A percentile compares a stretch with the other conserved stretches of the same genome.
These are phyloP conservation scores for Brachionus manjavacas DNA, from an alignment of 1,140 invertebrate genomes.

Conservation along the genomic window DNA sequence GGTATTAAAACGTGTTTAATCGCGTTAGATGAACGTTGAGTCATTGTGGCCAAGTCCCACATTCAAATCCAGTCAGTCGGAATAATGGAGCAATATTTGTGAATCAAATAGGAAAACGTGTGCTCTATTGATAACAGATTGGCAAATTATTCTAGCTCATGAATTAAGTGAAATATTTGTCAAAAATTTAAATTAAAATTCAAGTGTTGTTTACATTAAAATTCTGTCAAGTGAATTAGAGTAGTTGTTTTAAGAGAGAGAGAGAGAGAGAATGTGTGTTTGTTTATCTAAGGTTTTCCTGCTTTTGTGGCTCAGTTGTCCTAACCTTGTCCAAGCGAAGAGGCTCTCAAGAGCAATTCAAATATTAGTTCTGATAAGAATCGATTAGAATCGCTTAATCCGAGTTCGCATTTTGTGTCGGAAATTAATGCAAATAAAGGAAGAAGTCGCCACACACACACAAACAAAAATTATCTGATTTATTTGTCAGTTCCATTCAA, in stretches of 20 bases:
- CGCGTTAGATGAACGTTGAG: not conserved
- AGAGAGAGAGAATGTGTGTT: not conserved
- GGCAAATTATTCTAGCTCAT: not conserved
- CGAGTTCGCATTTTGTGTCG: not conserved
- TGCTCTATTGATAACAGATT: not conserved
- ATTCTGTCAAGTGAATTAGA: slow-evolving; percentile 15
- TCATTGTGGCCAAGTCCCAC: not conserved
- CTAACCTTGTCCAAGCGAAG: not conserved
- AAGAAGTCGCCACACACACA: not conserved
- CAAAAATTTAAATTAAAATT: slow-evolving; percentile 29
- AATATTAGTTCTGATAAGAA: slow-evolving; percentile 1
- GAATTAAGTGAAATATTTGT: slow-evolving; percentile 10
- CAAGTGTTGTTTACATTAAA: slow-evolving; percentile 7
- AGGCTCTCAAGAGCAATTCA: not conserved
- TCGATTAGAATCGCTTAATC: not conserved
- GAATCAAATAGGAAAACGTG: not conserved
- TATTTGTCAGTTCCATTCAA: not conserved
- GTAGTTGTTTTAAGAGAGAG: not conserved
- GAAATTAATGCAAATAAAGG: not conserved
- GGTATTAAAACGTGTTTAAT: not conserved
- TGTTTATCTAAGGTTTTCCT: not conserved
- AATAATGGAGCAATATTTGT: not conserved
- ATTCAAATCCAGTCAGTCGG: not conserved
- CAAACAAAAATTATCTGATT: not conserved
- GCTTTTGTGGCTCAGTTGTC: not conserved